These are phyloP conservation scores for Oenanthe oenanthe DNA, from an alignment of 2,113 vertebrate species.

Conservation along the genomic window DNA sequence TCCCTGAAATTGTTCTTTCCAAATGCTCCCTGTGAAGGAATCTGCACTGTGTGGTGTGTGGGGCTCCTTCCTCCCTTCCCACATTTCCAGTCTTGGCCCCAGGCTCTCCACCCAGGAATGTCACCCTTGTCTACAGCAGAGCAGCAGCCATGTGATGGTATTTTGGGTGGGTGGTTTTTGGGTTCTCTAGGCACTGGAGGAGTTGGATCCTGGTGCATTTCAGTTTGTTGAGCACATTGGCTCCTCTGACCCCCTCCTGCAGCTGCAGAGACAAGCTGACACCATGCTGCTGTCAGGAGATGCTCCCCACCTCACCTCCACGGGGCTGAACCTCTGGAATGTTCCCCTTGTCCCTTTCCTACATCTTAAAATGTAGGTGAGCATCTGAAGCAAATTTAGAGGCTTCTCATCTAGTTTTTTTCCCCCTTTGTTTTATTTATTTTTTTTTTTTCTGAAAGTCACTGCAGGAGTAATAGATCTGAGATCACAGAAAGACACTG, in stretches of 20 bases:
- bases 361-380: neutral
- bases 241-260: neutral
- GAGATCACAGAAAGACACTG: neutral
- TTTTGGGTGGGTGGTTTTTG: neutral
- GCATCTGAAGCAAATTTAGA: neutral
- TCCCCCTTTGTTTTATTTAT: neutral
- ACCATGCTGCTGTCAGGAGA: rapidly evolving
- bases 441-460: neutral
- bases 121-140: neutral
- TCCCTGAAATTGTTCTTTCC: neutral
- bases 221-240: rapidly evolving
- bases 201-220: rapidly evolving
- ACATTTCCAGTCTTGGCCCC: neutral
- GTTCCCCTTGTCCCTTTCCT: rapidly evolving
- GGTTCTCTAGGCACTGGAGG: neutral
- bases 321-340: neutral
- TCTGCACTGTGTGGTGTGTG: rapidly evolving
- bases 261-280: neutral
- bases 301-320: too few species aligned
- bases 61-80: neutral
- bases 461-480: neutral
- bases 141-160: rapidly evolving
- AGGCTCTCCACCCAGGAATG: neutral
- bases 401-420: neutral
- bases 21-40: neutral